Percentiles rank a stretch among this genome's conserved stretches.
Evolutionary conservation across 2,797 vertebrate genomes (phyloP).

Genomic region (Microtus agrestis): DNA sequence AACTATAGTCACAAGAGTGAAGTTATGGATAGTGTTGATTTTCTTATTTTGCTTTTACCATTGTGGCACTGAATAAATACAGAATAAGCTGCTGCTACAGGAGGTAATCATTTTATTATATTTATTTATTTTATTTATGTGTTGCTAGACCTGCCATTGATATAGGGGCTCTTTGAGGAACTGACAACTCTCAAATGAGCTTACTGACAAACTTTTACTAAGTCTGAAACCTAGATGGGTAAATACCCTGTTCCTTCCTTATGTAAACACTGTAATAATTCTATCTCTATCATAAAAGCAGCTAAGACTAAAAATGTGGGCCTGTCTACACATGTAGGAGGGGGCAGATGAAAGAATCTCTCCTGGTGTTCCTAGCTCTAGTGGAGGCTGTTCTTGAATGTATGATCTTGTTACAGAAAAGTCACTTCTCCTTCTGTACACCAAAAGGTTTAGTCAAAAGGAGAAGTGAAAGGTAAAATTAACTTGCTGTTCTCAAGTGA

Average conservation of each 20-base stretch:
- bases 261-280: neutral
- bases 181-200: neutral
- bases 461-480: neutral
- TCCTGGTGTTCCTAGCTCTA: neutral
- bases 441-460: constrained; percentile 6
- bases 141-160: neutral
- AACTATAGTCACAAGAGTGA: neutral
- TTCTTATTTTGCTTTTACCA: neutral
- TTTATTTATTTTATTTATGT: neutral
- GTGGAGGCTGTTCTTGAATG: neutral
- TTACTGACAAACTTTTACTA: neutral
- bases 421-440: neutral
- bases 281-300: neutral
- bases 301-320: neutral
- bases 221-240: neutral
- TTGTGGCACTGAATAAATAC: neutral
- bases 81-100: neutral
- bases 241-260: neutral
- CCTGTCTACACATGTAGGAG: neutral
- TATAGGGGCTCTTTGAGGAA: neutral
- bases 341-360: neutral
- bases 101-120: neutral
- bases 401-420: neutral
- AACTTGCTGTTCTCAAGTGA: neutral
- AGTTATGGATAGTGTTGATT: neutral